phyloP scores from a whole-genome alignment of 2,888 invertebrate species.

The Siphonodentalium dalli region DNA sequence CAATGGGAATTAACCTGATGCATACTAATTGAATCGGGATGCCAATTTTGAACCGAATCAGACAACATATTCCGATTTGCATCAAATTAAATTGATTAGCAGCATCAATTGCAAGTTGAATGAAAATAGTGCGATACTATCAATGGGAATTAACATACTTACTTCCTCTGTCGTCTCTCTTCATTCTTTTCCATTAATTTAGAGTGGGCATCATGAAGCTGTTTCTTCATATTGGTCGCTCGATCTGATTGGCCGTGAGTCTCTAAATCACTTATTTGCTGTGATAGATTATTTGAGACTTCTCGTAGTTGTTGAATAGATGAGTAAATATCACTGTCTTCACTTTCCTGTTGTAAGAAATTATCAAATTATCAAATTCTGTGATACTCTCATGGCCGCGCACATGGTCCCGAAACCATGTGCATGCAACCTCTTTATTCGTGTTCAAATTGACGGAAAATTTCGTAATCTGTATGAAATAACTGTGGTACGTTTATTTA shows the following conservation, averaged over 20 bases:
- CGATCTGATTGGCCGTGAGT: constrained; percentile 34
- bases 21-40: too few relatives aligned
- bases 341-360: constrained; percentile 41
- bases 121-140: too few relatives aligned
- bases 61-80: too few relatives aligned
- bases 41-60: too few relatives aligned
- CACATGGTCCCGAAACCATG: too few relatives aligned
- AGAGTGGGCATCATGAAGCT: constrained; percentile 45
- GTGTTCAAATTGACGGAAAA: too few relatives aligned
- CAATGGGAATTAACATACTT: too few relatives aligned
- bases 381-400: neutral
- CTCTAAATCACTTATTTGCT: constrained; percentile 49
- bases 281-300: constrained; percentile 47
- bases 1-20: too few relatives aligned
- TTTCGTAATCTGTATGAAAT: neutral
- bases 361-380: neutral
- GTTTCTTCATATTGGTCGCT: constrained; percentile 33
- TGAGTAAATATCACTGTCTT: constrained; percentile 60
- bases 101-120: too few relatives aligned
- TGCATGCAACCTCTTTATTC: too few relatives aligned
- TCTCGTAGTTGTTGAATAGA: constrained; percentile 60
- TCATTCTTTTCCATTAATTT: constrained; percentile 53
- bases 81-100: too few relatives aligned
- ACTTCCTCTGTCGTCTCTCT: constrained; percentile 55
- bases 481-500: neutral